Evolutionary conservation across 2,888 invertebrate species (phyloP), one percentile per base, ranked within the genome.

Genomic region (Thecocarcelia acutangulata): DNA sequence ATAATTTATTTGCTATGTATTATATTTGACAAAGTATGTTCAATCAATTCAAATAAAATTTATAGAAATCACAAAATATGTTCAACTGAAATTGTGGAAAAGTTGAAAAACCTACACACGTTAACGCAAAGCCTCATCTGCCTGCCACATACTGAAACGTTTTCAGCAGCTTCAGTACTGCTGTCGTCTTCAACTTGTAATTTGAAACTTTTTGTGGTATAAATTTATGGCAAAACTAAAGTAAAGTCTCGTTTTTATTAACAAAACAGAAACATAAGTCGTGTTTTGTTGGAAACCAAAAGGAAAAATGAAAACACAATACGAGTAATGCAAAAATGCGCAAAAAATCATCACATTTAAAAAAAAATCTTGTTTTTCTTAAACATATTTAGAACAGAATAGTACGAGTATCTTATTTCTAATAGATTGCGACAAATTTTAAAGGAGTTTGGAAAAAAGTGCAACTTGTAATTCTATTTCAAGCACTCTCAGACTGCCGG

Each of bases 11-110:
- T 59, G 54, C 78, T 52, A 52, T 72, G 72, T 40, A 61, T 15
- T 40, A 44, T 44, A 79, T 73, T 73, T 79, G 78, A 79, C 78
- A 73, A 73, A 73, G 78, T 73, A 66, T 79, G 78, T 79, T 79
- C 78, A 79, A 79, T 79, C 78, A 79, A 79, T 73, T 79, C 78
- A 79, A 79, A 79, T 73, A 73, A 79, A 79, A 79, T 68, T 72
- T 79, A 66, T 68, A 61, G 52, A 79, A 79, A 79, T 79, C 66
- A 52, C 40, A 59, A 78, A 50, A 54, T 68, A 70, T 56, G 52
- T 61, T 33, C 33, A 33, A 28, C 37, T 61, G 3, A 56, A 46
- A 70, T 48, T 48, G 58, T 58, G n/a, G 15, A 21, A 21, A 76
- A 44, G 33, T 5, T 44, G 17, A 76, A 28, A 70, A 76, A 59